Evolutionary conservation across 1,140 invertebrate species (phyloP), one percentile per base, ranked within the genome.

Genomic region (Ctenoplectra terminalis): DNA sequence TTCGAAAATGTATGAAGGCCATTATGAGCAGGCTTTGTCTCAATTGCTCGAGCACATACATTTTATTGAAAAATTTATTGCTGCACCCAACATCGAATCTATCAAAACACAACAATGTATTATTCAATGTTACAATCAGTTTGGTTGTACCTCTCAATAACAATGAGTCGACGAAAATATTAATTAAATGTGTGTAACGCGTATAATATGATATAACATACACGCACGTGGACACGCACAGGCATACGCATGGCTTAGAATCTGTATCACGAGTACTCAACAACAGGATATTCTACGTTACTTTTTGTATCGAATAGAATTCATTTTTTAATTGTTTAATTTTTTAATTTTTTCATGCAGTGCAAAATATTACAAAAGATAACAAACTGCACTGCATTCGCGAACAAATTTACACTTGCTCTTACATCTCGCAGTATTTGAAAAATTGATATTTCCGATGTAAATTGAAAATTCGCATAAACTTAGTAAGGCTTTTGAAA

Each of bases 21-120:
- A 91, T 67, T 93, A 94, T 66, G 58, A 74, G 58, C 89, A 91
- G 54, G 93, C 92, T 40, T 63, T 94, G 23, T 82, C 84, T n/a
- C 29, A 91, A 29, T 78, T 94, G 23, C 26, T 93, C 15, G 88
- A 93, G 46, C 92, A 94, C 60, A 72, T 87, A 46, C 52, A 83
- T 4, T 90, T 91, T 17, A 78, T 93, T 73, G 90, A 92, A 17
- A 92, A 90, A 79, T 80, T 88, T 46, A 73, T 93, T 31, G 71
- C 23, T 29, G 83, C 87, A 20, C 92, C 92, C 4, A 92, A 86
- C 81, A 87, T 92, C n/a, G 93, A 93, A 79, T 82, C 86, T 64
- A 89, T 93, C 48, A 93, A 93, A 90, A 92, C 92, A n/a, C 92
- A 93, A 74, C 93, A 94, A 79, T 91, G 92, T 46, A 92, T 93